These are phyloP conservation scores for Temnopleurus reevesii DNA, from an alignment of 53 echinoderm and acorn worm genomes.

Conservation along the genomic window DNA sequence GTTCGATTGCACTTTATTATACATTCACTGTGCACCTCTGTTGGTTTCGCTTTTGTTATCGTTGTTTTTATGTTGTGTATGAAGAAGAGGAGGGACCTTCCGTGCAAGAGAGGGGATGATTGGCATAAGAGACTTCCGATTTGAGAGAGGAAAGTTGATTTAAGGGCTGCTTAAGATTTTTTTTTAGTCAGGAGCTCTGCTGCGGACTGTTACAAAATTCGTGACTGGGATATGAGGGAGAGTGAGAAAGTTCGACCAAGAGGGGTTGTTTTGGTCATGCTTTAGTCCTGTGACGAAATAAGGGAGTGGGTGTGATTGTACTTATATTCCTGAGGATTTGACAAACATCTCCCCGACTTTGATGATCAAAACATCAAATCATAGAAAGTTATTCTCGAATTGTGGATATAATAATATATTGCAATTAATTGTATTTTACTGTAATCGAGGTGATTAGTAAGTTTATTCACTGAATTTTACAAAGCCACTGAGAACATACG, in stretches of 20 bases:
- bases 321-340: no score
- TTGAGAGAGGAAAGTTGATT: conserved; percentile 2
- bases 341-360: no score
- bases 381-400: no score
- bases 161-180: conserved; percentile 38
- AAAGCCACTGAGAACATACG: no score
- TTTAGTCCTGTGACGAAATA: no score
- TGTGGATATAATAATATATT: no score
- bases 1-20: conserved; percentile 56
- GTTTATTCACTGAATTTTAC: no score
- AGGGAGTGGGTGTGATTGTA: no score
- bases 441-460: no score
- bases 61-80: not conserved
- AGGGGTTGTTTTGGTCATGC: no score
- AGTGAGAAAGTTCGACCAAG: not conserved
- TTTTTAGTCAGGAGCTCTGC: not conserved
- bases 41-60: not conserved
- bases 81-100: not conserved
- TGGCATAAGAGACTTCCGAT: conserved; percentile 52
- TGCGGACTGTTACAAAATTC: conserved; percentile 38
- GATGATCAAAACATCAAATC: no score
- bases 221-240: not conserved
- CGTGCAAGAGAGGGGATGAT: not conserved
- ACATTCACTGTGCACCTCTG: not conserved
- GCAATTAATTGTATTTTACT: no score